Base-by-base conservation (phyloP, 2,888 invertebrate species). In the Drosophila testacea region DNA sequence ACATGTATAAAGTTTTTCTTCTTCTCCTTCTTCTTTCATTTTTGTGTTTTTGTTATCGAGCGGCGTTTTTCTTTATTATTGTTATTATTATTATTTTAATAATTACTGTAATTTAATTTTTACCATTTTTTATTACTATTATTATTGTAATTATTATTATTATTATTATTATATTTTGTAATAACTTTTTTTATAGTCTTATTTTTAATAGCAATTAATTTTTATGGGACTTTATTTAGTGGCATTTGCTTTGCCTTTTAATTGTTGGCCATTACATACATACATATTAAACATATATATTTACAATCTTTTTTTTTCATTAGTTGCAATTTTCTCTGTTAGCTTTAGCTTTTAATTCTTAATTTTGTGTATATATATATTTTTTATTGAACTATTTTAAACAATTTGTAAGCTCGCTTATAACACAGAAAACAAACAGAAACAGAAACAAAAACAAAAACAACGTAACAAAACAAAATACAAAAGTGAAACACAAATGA, bases 201-300 rank as follows among this genome's bases (percentile, higher is more conserved):
- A 65, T 54, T 39, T 73, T 56, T 73, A 22, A 22, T 22, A 79
- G 50, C 7, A 30, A 47, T 61, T 73, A 60, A 55, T 50, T 56
- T 66, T 72, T 42, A 60, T 69, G 61, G 73, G 69, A 77, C 73
- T 82, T 79, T 46, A 77, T 69, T 60, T 47, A 61, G 63, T 77
- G 52, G 63, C 41, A 62, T 48, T 27, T 1, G n/a, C 54, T 46
- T 46, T 65, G 71, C 71, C 65, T 54, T 42, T 77, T 68, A 55
- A 63, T 80, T 77, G 83, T 83, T 83, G 80, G 80, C 83, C 80
- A 84, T 81, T 71, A 54, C 36, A 59, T 39, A 42, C 10, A 42
- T 41, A 11, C 39, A 51, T 51, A 32, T 38, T 13, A 22, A 36
- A 55, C 6, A 56, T 46, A 50, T 48, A 22, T n/a, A 55, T 34